These are phyloP conservation scores for Dendroctonus valens DNA, from an alignment of 1,140 invertebrate genomes.

Conservation along the genomic window DNA sequence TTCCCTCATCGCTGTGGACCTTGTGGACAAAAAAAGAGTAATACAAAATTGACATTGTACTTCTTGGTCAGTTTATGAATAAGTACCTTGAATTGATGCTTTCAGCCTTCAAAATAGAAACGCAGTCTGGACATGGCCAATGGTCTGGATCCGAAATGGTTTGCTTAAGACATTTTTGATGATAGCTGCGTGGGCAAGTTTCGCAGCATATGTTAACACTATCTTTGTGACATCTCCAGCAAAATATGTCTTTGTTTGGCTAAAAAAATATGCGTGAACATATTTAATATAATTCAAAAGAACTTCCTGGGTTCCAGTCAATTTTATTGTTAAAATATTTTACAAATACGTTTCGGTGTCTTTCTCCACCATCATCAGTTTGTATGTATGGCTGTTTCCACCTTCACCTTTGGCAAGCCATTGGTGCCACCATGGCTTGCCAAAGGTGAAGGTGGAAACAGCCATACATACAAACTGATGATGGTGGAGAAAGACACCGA, in stretches of 20 bases:
- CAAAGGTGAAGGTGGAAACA: too few species aligned
- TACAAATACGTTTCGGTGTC: too few species aligned
- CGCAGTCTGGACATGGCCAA: conserved; percentile 89
- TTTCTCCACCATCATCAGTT: too few species aligned
- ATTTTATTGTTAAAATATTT: background rate
- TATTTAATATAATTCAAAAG: too few species aligned
- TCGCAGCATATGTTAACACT: conserved; percentile 67
- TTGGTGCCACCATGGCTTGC: too few species aligned
- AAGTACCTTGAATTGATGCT: conserved; percentile 60
- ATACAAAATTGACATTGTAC: background rate
- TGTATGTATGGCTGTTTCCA: too few species aligned
- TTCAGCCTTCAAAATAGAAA: conserved; percentile 74
- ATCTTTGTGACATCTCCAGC: conserved; percentile 84
- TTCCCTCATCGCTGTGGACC: conserved; percentile 70
- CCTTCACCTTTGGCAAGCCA: too few species aligned
- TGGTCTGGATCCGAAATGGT: conserved; percentile 57
- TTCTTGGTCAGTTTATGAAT: background rate
- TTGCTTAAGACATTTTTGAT: conserved; percentile 69
- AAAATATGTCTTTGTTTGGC: conserved; percentile 70
- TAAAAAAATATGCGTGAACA: too few species aligned
- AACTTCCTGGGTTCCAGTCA: too few species aligned
- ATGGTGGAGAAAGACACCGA: too few species aligned
- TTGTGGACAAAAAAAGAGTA: conserved; percentile 27
- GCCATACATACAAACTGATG: too few species aligned
- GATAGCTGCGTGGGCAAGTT: conserved; percentile 82